Evolutionary conservation across 2,888 invertebrate genomes (phyloP), one percentile per base, ranked within the genome.

Genomic region (Callosobruchus maculatus): DNA sequence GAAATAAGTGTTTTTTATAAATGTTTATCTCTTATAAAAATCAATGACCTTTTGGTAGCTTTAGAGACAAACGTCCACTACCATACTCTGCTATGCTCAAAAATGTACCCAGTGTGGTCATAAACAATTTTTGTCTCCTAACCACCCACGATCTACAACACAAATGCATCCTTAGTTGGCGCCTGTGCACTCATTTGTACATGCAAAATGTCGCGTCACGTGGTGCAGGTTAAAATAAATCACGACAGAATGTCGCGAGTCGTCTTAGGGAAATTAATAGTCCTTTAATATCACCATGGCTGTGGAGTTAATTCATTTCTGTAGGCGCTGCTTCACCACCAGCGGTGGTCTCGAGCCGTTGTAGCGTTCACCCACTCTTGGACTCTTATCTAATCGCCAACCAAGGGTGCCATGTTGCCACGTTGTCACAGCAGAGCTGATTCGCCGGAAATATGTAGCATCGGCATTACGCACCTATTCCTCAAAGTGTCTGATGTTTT

Each of bases 391-490:
- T 49, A 49, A 49, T 49, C 49, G 49, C 13, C 49, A 49, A 49
- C 49, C 49, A 49, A 49, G 49, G 49, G 72, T 67, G 30, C 69
- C 22, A 75, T 78, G 73, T 76, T 78, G 78, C 80, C 78, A 78
- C 73, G 81, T 85, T 85, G 85, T 85, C 86, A 18, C 49, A 49
- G 1, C 49, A 0, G 13, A 49, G 3, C 4, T 13, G 13, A 49
- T 7, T 13, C 13, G 13, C 13, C 1, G 49, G 1, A 49, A 49
- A 49, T 49, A 0, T 49, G 3, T 2, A 7, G 26, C 2, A 7
- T 26, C 26, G 7, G 26, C 26, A 2, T 26, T 26, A 4, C 26
- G 26, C n/a, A n/a, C n/a, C n/a, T n/a, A n/a, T n/a, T n/a, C n/a
- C n/a, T n/a, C n/a, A n/a, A n/a, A n/a, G n/a, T n/a, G n/a, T n/a